Conservation (phyloP, 2,888 invertebrate species). For the Agrochola circellaris region DNA sequence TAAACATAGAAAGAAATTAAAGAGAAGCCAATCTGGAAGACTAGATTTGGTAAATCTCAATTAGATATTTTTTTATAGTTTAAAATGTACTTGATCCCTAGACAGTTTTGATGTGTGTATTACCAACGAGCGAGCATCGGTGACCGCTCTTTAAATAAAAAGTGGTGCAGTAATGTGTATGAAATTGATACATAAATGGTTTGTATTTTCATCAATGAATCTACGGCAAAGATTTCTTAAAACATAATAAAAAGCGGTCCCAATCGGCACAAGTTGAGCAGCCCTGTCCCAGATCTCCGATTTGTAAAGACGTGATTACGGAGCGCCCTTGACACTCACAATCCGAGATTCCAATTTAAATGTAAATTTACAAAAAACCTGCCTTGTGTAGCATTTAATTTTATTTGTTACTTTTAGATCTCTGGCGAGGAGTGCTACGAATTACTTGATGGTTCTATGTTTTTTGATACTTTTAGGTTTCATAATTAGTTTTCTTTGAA, state of each 20-base stretch:
- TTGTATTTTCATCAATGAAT: too few species aligned
- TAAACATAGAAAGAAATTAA: too few species aligned
- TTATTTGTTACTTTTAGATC: constrained; percentile 44
- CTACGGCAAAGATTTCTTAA: too few species aligned
- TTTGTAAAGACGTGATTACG: constrained; percentile 60
- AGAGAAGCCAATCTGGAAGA: too few species aligned
- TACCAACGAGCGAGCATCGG: too few species aligned
- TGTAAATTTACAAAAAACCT: constrained; percentile 53
- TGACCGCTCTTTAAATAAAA: too few species aligned
- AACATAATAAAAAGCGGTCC: constrained; percentile 1
- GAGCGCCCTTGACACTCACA: constrained; percentile 55
- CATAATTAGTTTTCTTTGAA: not conserved
- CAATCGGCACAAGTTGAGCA: not conserved
- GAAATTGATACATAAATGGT: too few species aligned
- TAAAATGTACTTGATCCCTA: too few species aligned
- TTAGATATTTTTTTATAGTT: too few species aligned
- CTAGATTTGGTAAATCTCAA: too few species aligned
- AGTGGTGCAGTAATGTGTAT: too few species aligned
- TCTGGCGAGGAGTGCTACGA: not conserved
- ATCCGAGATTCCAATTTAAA: constrained; percentile 58
- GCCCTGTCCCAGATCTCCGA: constrained; percentile 48
- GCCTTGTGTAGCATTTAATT: constrained; percentile 44
- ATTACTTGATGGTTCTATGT: not conserved
- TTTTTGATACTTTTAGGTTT: not conserved
- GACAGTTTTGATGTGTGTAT: too few species aligned